Conservation (phyloP, 1,140 invertebrate species). For the Euwallacea similis region DNA sequence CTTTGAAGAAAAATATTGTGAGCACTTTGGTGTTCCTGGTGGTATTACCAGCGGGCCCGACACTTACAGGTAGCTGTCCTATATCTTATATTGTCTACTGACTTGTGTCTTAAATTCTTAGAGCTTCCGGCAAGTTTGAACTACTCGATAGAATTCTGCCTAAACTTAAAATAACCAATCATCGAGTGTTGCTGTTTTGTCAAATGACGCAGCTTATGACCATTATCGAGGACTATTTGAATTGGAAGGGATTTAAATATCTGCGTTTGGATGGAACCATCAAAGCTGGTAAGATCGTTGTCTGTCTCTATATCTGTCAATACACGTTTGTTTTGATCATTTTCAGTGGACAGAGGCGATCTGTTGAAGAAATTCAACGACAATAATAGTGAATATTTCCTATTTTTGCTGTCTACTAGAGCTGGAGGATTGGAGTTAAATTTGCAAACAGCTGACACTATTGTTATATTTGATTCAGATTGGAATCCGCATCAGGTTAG, state of each 20-base stretch:
- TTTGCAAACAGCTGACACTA: conserved; percentile 97
- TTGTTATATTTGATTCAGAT: conserved; percentile 98
- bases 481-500: conserved; percentile 99
- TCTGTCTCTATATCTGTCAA: background rate
- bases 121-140: conserved; percentile 97
- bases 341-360: conserved; percentile 87
- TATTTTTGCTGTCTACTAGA: conserved; percentile 95
- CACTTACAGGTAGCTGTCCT: conserved; percentile 54
- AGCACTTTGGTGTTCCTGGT: conserved; percentile 77
- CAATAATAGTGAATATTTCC: conserved; percentile 87
- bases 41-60: conserved; percentile 82
- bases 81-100: conserved; percentile 56
- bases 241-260: conserved; percentile 80
- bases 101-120: background rate
- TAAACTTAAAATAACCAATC: conserved; percentile 87
- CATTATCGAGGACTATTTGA: conserved; percentile 97
- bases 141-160: conserved; percentile 96
- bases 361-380: conserved; percentile 92
- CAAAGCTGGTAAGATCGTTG: conserved; percentile 65
- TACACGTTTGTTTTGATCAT: background rate
- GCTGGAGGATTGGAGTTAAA: conserved; percentile 97
- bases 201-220: conserved; percentile 99
- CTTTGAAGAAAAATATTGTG: conserved; percentile 97
- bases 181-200: conserved; percentile 96
- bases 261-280: conserved; percentile 91